These are phyloP conservation scores for Rhinoraja longicauda DNA, from an alignment of 2,797 vertebrate species.

Conservation along the genomic window DNA sequence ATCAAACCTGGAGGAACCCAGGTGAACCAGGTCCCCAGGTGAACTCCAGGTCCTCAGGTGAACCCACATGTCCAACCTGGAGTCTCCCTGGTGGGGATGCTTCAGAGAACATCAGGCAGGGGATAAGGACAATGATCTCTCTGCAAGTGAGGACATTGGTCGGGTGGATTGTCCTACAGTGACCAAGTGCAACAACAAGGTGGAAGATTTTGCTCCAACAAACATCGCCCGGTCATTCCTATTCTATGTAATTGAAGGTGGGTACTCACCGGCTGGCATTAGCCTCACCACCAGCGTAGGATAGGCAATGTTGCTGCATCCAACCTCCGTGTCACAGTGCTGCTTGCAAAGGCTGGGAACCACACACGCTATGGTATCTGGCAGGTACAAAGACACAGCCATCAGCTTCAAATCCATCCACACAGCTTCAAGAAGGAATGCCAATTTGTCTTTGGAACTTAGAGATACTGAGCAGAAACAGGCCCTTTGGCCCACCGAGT, in stretches of 20 bases:
- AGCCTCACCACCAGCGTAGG: constrained; percentile 84
- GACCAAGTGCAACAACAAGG: background rate
- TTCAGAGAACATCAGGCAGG: background rate
- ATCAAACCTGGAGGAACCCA: too few relatives aligned
- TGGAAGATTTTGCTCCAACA: background rate
- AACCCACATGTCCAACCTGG: background rate
- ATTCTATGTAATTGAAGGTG: background rate
- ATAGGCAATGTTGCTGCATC: constrained; percentile 87
- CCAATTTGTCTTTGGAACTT: too few relatives aligned
- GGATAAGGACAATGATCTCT: background rate
- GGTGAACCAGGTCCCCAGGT: too few relatives aligned
- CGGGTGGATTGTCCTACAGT: background rate
- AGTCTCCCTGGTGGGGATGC: background rate
- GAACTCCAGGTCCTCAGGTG: too few relatives aligned
- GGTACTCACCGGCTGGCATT: constrained; percentile 78
- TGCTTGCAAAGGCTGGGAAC: constrained; percentile 60
- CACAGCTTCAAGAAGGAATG: background rate
- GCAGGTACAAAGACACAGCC: constrained; percentile 29
- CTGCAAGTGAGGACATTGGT: too few relatives aligned
- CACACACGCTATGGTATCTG: constrained; percentile 80
- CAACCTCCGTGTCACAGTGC: constrained; percentile 69
- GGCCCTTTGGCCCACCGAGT: too few relatives aligned
- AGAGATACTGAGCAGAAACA: too few relatives aligned
- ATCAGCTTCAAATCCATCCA: background rate
- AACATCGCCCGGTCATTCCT: background rate